These are phyloP conservation scores for Orycteropus afer DNA, from an alignment of 2,113 vertebrate genomes.

Conservation along the genomic window DNA sequence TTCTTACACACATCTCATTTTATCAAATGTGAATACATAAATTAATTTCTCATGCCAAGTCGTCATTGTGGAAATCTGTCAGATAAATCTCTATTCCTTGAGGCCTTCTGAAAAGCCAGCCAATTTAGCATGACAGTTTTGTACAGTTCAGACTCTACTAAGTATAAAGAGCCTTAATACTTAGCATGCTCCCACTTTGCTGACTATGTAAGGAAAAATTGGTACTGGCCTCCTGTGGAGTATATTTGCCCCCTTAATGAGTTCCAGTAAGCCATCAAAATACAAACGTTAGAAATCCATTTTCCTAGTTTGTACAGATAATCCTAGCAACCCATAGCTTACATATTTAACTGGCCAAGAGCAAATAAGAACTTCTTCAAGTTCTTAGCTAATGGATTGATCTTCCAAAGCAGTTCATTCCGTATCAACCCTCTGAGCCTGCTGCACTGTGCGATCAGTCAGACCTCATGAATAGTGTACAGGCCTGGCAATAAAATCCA, in stretches of 20 bases:
- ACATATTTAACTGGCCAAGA: not conserved
- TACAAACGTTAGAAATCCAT: not conserved
- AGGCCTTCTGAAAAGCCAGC: not conserved
- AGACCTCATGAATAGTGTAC: not conserved
- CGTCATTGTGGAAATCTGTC: conserved; percentile 19
- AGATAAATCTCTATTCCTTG: not conserved
- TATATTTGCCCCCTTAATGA: not conserved
- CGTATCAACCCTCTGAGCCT: not conserved
- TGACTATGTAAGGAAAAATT: not conserved
- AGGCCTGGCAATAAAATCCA: not conserved
- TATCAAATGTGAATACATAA: not conserved
- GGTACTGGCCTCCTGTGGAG: not conserved
- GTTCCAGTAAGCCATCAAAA: not conserved
- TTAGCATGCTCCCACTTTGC: not conserved
- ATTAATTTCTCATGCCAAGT: not conserved
- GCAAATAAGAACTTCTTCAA: not conserved
- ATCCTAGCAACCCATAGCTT: not conserved
- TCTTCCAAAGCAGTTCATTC: not conserved
- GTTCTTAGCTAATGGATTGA: too few relatives aligned
- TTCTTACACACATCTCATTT: not conserved
- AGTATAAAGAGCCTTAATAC: not conserved
- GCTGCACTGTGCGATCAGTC: rapidly evolving
- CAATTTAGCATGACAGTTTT: not conserved
- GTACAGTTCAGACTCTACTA: not conserved
- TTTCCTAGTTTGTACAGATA: not conserved